phyloP scores from a whole-genome alignment of 1,140 invertebrate species.

The Dendrolimus kikuchii region DNA sequence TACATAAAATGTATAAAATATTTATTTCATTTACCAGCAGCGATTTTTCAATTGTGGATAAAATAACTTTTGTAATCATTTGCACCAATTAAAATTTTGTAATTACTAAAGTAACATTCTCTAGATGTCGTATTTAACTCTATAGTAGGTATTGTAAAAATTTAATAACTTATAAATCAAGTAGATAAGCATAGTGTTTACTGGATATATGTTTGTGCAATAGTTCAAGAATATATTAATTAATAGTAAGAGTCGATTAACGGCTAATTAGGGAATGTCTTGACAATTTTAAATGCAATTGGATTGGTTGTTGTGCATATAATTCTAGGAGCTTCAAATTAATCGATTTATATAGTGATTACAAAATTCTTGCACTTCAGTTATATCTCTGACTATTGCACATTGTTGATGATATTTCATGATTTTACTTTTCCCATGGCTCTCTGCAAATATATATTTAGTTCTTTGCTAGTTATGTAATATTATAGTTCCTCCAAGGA shows the following conservation, averaged over 20 bases:
- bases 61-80: conserved; percentile 58
- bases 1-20: conserved; percentile 42
- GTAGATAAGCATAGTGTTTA: conserved; percentile 51
- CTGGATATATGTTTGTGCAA: conserved; percentile 63
- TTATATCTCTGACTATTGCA: conserved; percentile 57
- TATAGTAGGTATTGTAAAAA: conserved; percentile 60
- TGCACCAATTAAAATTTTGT: conserved; percentile 64
- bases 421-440: conserved; percentile 45
- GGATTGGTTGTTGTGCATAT: conserved; percentile 44
- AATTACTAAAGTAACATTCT: conserved; percentile 62
- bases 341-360: conserved; percentile 59
- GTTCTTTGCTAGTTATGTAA: conserved; percentile 12
- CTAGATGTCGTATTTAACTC: conserved; percentile 67
- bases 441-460: conserved; percentile 46
- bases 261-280: conserved; percentile 24
- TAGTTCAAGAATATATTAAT: conserved; percentile 42
- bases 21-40: conserved; percentile 44
- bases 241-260: conserved; percentile 17
- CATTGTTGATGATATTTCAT: conserved; percentile 35
- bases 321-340: conserved; percentile 61
- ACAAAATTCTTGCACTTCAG: conserved; percentile 54
- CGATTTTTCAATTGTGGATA: conserved; percentile 43
- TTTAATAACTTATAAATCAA: conserved; percentile 55
- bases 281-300: conserved; percentile 41
- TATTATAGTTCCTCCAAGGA: conserved; percentile 34